Percentiles rank a stretch among this genome's conserved stretches.
Conservation (phyloP, 2,113 vertebrate genomes). For the Emydura subglobosa region DNA sequence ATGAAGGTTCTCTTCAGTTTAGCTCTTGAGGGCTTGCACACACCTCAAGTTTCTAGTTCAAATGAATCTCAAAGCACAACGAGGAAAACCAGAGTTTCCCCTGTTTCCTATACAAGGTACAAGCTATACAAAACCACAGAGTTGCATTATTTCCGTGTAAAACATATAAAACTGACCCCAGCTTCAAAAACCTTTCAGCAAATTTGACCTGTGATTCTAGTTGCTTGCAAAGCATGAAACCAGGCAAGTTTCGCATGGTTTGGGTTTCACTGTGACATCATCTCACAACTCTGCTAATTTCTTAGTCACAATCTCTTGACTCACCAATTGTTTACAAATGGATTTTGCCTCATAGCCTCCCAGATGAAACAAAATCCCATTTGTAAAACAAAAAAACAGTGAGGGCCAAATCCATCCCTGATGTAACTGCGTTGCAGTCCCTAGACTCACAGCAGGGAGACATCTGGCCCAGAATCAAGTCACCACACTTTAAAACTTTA, state of each 20-base stretch:
- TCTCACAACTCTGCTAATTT: background rate
- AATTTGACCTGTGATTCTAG: background rate
- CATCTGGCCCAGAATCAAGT: rapidly evolving
- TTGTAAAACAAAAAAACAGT: background rate
- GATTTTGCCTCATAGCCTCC: background rate
- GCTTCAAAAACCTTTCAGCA: background rate
- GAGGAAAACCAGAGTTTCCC: background rate
- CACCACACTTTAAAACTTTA: background rate
- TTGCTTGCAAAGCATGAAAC: background rate
- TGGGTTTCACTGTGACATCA: background rate
- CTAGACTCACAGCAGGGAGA: background rate
- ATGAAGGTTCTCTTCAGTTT: background rate
- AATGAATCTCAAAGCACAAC: background rate
- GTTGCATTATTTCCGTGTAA: background rate
- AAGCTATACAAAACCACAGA: background rate
- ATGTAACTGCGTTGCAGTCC: background rate
- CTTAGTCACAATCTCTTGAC: background rate
- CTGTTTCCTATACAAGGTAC: background rate
- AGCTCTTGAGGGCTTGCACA: background rate
- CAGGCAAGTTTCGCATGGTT: background rate
- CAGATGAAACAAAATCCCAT: background rate
- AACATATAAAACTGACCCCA: background rate
- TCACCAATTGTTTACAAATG: background rate
- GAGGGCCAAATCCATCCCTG: background rate
- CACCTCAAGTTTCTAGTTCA: background rate